A percentile compares a stretch with the other conserved stretches of the same genome.
Evolutionary conservation across 2,888 invertebrate genomes (phyloP).

Genomic region (Zhuqinia jingwanae): DNA sequence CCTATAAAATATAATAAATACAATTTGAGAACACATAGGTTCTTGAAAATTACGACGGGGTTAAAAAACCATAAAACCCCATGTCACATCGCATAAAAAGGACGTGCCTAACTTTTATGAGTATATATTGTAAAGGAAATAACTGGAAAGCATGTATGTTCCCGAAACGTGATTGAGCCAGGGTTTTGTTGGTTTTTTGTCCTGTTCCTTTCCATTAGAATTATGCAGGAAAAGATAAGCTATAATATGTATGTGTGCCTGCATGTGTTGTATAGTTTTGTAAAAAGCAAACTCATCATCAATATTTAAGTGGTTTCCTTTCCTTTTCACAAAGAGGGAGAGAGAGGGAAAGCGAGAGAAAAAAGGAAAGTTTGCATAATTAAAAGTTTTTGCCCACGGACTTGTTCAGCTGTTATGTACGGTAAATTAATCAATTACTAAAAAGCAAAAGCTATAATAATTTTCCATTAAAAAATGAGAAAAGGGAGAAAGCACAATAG

Average conservation of each 20-base stretch:
- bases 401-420: conserved; percentile 52
- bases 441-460: conserved; percentile 39
- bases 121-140: not conserved
- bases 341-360: conserved; percentile 11
- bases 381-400: conserved; percentile 57
- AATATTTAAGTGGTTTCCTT: conserved; percentile 24
- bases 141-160: not conserved
- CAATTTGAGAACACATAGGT: too few relatives aligned
- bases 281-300: not conserved
- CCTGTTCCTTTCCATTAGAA: not conserved
- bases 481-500: not conserved
- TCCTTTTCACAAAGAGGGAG: conserved; percentile 2
- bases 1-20: too few relatives aligned
- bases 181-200: too few relatives aligned
- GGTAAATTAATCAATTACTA: conserved; percentile 68
- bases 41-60: too few relatives aligned
- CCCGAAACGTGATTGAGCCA: too few relatives aligned
- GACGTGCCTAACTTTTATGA: too few relatives aligned
- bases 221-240: not conserved
- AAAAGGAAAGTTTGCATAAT: conserved; percentile 55
- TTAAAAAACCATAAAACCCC: too few relatives aligned
- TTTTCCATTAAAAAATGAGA: not conserved
- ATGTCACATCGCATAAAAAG: too few relatives aligned
- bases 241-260: not conserved
- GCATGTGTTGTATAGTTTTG: not conserved